These are phyloP conservation scores for Drosophila basisetae DNA, from an alignment of 2,888 invertebrate species.

Conservation along the genomic window DNA sequence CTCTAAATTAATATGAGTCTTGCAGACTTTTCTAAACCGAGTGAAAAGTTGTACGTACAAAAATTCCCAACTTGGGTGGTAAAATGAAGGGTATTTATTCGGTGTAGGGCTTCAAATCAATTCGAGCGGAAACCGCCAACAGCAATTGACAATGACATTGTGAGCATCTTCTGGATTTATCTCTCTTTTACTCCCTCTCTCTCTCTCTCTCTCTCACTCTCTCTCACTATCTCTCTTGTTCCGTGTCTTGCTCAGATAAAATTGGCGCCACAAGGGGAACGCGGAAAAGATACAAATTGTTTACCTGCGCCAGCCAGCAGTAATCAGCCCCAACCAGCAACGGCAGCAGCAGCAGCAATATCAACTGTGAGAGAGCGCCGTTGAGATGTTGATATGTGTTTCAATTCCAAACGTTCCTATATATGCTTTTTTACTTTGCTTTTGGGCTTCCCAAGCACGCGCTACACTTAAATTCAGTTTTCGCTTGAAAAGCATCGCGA, in stretches of 20 bases:
- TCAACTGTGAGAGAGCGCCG: slow-evolving; percentile 17
- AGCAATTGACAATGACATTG: slow-evolving; percentile 75
- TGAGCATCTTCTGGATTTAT: slow-evolving; percentile 36
- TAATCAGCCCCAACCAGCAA: slow-evolving; percentile 33
- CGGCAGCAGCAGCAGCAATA: slow-evolving; percentile 14
- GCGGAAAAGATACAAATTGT: slow-evolving; percentile 47
- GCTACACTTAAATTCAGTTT: slow-evolving; percentile 55
- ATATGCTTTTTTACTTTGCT: slow-evolving; percentile 40
- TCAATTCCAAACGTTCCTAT: slow-evolving; percentile 47
- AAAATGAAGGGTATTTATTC: slow-evolving; percentile 35
- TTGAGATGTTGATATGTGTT: slow-evolving; percentile 38
- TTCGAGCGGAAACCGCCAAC: slow-evolving; percentile 27
- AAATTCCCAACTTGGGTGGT: not conserved
- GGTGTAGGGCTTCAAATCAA: slow-evolving; percentile 46
- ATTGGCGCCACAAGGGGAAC: slow-evolving; percentile 55
- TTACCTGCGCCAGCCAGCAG: slow-evolving; percentile 42
- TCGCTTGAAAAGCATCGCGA: slow-evolving; percentile 67
- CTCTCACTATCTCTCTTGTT: slow-evolving; percentile 3
- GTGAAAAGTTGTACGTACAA: not conserved
- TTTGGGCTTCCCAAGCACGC: slow-evolving; percentile 58
- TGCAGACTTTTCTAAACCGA: not conserved
- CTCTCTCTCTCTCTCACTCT: slow-evolving; percentile 18
- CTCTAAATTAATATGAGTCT: not conserved
- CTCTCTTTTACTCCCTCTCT: slow-evolving; percentile 17
- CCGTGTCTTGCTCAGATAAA: slow-evolving; percentile 33